Evolutionary conservation across 2,797 vertebrate genomes (phyloP).

Genomic region (Typhlichthys eigenmanni): DNA sequence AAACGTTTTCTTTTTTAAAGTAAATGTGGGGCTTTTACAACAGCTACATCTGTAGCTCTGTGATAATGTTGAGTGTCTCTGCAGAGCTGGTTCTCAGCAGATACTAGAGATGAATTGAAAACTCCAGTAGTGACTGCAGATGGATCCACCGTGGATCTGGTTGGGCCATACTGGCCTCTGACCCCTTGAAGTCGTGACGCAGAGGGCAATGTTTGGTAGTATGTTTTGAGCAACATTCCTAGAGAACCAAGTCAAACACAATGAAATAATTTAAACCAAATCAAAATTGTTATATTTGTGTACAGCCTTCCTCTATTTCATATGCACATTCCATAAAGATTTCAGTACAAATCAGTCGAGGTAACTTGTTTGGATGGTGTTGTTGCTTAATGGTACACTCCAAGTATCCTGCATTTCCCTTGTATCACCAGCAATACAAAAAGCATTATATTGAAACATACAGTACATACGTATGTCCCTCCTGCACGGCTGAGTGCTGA

Average conservation of each 20-base stretch:
- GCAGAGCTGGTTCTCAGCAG: slow-evolving; percentile 97
- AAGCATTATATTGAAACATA: too few relatives aligned
- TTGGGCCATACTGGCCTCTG: slow-evolving; percentile 87
- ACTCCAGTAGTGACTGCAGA: slow-evolving; percentile 85
- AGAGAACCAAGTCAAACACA: slow-evolving; percentile 34
- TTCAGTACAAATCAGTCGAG: background rate
- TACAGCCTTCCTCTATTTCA: slow-evolving; percentile 3
- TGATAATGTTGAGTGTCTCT: slow-evolving; percentile 71
- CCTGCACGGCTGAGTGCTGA: too few relatives aligned
- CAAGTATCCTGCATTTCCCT: too few relatives aligned
- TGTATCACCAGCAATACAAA: too few relatives aligned
- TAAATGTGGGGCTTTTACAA: slow-evolving; percentile 58
- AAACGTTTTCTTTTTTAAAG: background rate
- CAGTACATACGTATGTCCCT: too few relatives aligned
- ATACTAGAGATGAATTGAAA: slow-evolving; percentile 76
- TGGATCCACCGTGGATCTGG: slow-evolving; percentile 82
- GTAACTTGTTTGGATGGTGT: too few relatives aligned
- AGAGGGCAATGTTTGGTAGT: slow-evolving; percentile 66
- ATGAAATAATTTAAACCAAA: background rate
- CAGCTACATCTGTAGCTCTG: slow-evolving; percentile 77
- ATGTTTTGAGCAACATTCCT: slow-evolving; percentile 47
- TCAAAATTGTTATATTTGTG: background rate
- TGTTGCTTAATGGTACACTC: too few relatives aligned
- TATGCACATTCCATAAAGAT: slow-evolving; percentile 9
- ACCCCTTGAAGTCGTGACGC: slow-evolving; percentile 63